Conservation (phyloP, 2,113 vertebrate genomes). For the Argyrosomus japonicus region DNA sequence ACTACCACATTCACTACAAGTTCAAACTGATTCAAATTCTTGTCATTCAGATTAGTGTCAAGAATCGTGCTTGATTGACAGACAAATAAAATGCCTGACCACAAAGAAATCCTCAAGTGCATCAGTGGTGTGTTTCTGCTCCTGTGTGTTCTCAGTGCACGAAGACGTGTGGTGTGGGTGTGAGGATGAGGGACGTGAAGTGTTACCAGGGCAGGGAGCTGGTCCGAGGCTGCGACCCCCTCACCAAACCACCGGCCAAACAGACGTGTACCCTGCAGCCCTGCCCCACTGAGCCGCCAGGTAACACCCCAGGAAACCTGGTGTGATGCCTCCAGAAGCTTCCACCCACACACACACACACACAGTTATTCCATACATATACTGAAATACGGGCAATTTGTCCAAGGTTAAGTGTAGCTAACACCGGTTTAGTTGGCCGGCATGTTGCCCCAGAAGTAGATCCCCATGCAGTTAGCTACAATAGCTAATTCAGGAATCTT, state of each 20-base stretch:
- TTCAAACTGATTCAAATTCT: no score
- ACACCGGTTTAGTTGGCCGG: no score
- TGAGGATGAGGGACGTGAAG: constrained; percentile 96
- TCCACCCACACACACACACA: background rate
- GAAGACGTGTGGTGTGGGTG: constrained; percentile 93
- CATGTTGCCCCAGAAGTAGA: background rate
- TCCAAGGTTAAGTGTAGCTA: background rate
- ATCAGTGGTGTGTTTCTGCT: background rate
- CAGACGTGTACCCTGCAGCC: constrained; percentile 95
- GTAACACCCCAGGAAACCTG: constrained; percentile 55
- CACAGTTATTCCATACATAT: background rate
- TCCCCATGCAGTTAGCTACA: background rate
- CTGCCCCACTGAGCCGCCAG: constrained; percentile 96
- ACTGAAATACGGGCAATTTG: background rate
- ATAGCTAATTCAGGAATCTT: background rate
- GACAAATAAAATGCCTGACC: background rate
- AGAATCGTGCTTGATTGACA: background rate
- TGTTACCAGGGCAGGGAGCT: constrained; percentile 96
- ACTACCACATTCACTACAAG: no score
- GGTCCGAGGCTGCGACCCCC: constrained; percentile 93
- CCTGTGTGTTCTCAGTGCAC: constrained; percentile 87
- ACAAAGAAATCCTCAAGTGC: background rate
- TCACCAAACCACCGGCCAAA: constrained; percentile 93
- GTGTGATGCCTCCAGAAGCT: background rate
- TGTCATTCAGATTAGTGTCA: background rate